A percentile compares a stretch with the other conserved stretches of the same genome.
Conservation (phyloP, 2,888 invertebrate species). For the Boloria euphrosyne region DNA sequence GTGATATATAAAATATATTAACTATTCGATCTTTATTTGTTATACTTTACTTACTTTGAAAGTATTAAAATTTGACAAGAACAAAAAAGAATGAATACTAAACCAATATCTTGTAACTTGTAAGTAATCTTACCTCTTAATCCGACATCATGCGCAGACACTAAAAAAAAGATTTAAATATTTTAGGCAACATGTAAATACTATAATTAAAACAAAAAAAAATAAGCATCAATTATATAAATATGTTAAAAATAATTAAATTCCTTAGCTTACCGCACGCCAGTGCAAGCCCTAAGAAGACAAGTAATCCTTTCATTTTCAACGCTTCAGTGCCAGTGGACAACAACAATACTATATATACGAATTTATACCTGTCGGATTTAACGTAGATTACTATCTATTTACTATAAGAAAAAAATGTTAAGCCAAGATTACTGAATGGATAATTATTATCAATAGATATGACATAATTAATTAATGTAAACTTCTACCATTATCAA, state of each 20-base stretch:
- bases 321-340: no score
- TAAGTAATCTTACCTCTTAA: slow-evolving; percentile 24
- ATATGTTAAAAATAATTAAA: no score
- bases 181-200: not conserved
- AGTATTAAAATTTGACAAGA: not conserved
- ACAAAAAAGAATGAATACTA: not conserved
- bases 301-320: slow-evolving; percentile 15
- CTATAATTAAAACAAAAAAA: not conserved
- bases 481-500: no score
- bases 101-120: no score
- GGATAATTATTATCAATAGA: no score
- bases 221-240: not conserved
- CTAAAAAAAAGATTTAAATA: slow-evolving; percentile 9
- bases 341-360: not conserved
- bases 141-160: slow-evolving; percentile 12
- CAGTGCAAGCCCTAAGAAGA: slow-evolving; percentile 13
- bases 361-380: not conserved
- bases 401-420: no score
- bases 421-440: no score
- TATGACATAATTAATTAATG: no score
- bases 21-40: not conserved
- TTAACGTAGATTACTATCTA: not conserved
- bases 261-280: slow-evolving; percentile 4
- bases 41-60: not conserved
- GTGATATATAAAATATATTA: not conserved